A percentile compares a stretch with the other conserved stretches of the same genome.
These are phyloP conservation scores for Gonatopus flavifemur DNA, from an alignment of 1,140 invertebrate species.

Conservation along the genomic window DNA sequence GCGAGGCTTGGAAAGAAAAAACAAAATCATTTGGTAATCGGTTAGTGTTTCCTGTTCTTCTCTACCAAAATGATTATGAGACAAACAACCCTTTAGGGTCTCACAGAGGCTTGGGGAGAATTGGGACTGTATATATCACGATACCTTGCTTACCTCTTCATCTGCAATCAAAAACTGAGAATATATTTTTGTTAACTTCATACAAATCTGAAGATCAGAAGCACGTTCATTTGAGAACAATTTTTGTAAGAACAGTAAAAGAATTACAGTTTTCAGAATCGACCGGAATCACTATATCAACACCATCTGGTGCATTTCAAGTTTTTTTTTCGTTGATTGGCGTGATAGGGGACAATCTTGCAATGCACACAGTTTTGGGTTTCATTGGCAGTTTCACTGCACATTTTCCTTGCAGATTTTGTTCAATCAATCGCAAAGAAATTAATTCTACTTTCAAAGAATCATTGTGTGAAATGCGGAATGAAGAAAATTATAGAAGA, in stretches of 20 bases:
- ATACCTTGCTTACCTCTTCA: conserved; percentile 26
- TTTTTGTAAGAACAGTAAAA: conserved; percentile 5
- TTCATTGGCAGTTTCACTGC: conserved; percentile 11
- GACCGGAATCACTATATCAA: conserved; percentile 8
- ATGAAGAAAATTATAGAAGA: conserved; percentile 2
- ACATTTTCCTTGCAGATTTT: conserved; percentile 10
- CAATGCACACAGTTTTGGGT: no score
- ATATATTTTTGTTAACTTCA: conserved; percentile 24
- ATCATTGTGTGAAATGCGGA: conserved; percentile 7
- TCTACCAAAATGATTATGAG: conserved; percentile 21
- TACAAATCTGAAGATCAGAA: conserved; percentile 7
- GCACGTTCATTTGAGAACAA: conserved; percentile 2
- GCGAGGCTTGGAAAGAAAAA: neutral
- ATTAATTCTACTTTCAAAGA: conserved; percentile 9
- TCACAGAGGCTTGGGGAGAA: conserved; percentile 27
- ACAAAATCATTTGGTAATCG: neutral
- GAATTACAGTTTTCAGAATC: conserved; percentile 8
- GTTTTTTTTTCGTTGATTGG: conserved; percentile 8
- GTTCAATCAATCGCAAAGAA: conserved; percentile 2
- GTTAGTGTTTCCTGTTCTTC: conserved; percentile 1
- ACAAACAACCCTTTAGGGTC: conserved; percentile 27
- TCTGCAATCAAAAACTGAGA: no score
- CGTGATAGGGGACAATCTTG: conserved; percentile 11
- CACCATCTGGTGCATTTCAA: conserved; percentile 1
- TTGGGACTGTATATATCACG: conserved; percentile 30